Base-by-base conservation (phyloP, 2,113 vertebrate genomes). In the Ameiurus melas region DNA sequence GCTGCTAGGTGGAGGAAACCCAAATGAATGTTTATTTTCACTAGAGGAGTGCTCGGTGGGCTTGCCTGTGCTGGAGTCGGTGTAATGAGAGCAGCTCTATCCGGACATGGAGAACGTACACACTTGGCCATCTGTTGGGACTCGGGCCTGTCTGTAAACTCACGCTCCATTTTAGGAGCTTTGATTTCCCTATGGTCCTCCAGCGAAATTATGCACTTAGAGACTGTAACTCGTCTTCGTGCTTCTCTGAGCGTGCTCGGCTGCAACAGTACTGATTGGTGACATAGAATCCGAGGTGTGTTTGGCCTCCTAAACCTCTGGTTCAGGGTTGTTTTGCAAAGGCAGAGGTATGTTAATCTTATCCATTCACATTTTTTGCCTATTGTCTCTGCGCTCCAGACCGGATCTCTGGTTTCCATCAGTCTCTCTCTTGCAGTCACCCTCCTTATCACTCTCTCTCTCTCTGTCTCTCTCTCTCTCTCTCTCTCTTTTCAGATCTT, bases 1-100 rank as follows among this genome's bases (percentile, higher is more conserved):
- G 53, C 58, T 25, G 33, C 39, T 55, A 62, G 68, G 39, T 70
- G 68, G n/a, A 89, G 77, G 86, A 85, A 91, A 88, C 85, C 77
- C 75, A 84, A 90, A 92, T 89, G 90, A 91, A 90, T 91, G 89
- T 89, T 91, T 91, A 91, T 86, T 89, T 91, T 87, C 86, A 79
- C 87, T 83, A 82, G 82, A 81, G 33, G 90, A 91, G 90, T 66
- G 81, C n/a, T 78, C 80, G 39, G 25, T 77, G 22, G 19, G 66
- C 84, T 78, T 64, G 66, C 73, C 30, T 83, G 81, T 87, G 30
- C 79, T 25, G 66, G 68, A 84, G 64, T 77, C 53, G 84, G 75
- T 55, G 83, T 88, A 90, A 86, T 64, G 83, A 89, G 83, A 91
- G 80, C 78, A 82, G 77, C 73, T 81, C 64, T 82, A 81, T 83